These are phyloP conservation scores for Cataglyphis altisquamis DNA, from an alignment of 2,888 invertebrate genomes.

Conservation along the genomic window DNA sequence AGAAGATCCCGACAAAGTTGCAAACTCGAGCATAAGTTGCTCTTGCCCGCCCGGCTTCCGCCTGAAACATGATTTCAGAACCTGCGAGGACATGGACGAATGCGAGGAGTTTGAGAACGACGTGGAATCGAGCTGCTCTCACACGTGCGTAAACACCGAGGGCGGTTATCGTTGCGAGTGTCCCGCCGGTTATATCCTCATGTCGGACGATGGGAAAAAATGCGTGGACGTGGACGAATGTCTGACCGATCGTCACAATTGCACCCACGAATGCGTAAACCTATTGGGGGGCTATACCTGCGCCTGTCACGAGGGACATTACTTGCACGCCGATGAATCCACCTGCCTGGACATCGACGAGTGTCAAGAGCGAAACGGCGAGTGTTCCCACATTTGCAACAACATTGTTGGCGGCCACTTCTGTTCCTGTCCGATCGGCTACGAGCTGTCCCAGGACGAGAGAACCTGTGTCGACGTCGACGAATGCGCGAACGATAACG, in stretches of 20 bases:
- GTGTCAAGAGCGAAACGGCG: conserved; percentile 85
- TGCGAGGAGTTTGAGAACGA: conserved; percentile 83
- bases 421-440: conserved; percentile 88
- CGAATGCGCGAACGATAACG: conserved; percentile 85
- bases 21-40: conserved; percentile 84
- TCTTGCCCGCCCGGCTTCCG: conserved; percentile 87
- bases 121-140: conserved; percentile 83
- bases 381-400: conserved; percentile 87
- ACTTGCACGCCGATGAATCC: conserved; percentile 80
- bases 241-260: conserved; percentile 77
- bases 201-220: conserved; percentile 83
- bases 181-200: conserved; percentile 85
- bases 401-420: conserved; percentile 87
- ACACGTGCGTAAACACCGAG: conserved; percentile 87
- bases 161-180: conserved; percentile 88
- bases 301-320: conserved; percentile 80
- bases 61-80: conserved; percentile 82
- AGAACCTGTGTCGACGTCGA: conserved; percentile 85
- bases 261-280: conserved; percentile 81
- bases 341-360: conserved; percentile 84
- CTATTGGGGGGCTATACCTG: conserved; percentile 84
- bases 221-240: conserved; percentile 87
- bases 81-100: conserved; percentile 85
- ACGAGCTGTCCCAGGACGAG: conserved; percentile 84
- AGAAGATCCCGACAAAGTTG: conserved; percentile 79